Base-by-base conservation (phyloP, 2,113 vertebrate species). In the Syrrhaptes paradoxus region DNA sequence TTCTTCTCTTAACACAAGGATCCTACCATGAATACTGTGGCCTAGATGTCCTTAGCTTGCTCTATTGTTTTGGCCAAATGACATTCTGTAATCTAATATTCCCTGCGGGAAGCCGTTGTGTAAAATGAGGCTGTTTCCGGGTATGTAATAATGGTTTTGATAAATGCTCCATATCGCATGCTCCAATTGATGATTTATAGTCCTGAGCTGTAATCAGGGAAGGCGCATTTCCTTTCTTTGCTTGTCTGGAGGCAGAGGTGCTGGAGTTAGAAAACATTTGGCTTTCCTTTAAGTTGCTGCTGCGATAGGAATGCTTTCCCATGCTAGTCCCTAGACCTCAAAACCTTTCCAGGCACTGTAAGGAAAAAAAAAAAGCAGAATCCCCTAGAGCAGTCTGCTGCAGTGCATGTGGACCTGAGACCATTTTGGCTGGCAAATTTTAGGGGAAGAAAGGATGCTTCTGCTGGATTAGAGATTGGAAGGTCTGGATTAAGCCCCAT, bases 101-200 rank as follows among this genome's bases (percentile, higher is more conserved):
- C 62, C 63, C 52, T 24, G 46, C 0, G 31, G 83, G 84, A 93
- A 81, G 58, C 43, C 0, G 16, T 46, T 72, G 87, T 71, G 52
- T 73, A 72, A 88, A 93, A 76, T 13, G n/a, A 62, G 87, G 11
- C 65, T 31, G 58, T 73, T 95, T 91, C 84, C 2, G 10, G 36
- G 36, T 77, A 43, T 52, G 36, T 58, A 73, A 72, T 67, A n/a
- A 88, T n/a, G 65, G 5, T 85, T 88, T 80, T 88, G 79, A 93
- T 93, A 81, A 91, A 95, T 49, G 79, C 2, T 85, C 21, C 41
- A 17, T 41, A 19, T n/a, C 80, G 41, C 29, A 12, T n/a, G 62
- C 58, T 48, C 36, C 34, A 49, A 38, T 38, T 80, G 34, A 25
- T 46, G 78, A 79, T 90, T 93, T 94, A 72, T 67, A 32, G 89